Evolutionary conservation across 2,888 invertebrate genomes (phyloP).

Genomic region (Plutella xylostella): DNA sequence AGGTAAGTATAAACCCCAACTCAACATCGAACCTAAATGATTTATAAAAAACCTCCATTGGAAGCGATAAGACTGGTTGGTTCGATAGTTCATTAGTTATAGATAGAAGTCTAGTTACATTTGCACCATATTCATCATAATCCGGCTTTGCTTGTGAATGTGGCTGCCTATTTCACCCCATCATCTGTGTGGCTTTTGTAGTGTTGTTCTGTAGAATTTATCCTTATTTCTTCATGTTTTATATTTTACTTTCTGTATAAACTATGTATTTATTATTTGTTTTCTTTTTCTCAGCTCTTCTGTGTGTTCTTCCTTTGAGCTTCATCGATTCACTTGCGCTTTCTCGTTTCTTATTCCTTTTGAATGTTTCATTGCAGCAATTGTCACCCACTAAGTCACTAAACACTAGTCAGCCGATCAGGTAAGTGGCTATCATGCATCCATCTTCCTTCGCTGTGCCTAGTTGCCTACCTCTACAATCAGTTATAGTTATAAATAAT

Average conservation of each 20-base stretch:
- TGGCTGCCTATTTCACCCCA: too few relatives aligned
- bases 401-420: slow-evolving; percentile 55
- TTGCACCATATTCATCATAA: too few relatives aligned
- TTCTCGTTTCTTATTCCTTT: slow-evolving; percentile 35
- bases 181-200: not conserved
- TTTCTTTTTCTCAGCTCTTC: not conserved
- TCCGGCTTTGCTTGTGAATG: too few relatives aligned
- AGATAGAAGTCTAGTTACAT: too few relatives aligned
- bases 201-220: not conserved
- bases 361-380: slow-evolving; percentile 65
- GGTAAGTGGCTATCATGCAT: slow-evolving; percentile 44
- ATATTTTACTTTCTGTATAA: not conserved
- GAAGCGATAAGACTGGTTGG: too few relatives aligned
- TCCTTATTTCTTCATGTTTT: not conserved
- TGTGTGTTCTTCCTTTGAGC: not conserved
- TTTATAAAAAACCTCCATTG: too few relatives aligned
- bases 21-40: too few relatives aligned
- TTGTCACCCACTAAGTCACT: slow-evolving; percentile 68
- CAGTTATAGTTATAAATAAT: too few relatives aligned
- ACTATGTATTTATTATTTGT: not conserved
- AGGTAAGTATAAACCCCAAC: too few relatives aligned
- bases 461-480: too few relatives aligned
- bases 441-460: slow-evolving; percentile 10
- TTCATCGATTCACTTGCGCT: not conserved
- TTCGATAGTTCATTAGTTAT: too few relatives aligned